Percentiles rank a stretch among this genome's conserved stretches.
These are phyloP conservation scores for Camelus dromedarius DNA, from an alignment of 2,113 vertebrate species.

Conservation along the genomic window DNA sequence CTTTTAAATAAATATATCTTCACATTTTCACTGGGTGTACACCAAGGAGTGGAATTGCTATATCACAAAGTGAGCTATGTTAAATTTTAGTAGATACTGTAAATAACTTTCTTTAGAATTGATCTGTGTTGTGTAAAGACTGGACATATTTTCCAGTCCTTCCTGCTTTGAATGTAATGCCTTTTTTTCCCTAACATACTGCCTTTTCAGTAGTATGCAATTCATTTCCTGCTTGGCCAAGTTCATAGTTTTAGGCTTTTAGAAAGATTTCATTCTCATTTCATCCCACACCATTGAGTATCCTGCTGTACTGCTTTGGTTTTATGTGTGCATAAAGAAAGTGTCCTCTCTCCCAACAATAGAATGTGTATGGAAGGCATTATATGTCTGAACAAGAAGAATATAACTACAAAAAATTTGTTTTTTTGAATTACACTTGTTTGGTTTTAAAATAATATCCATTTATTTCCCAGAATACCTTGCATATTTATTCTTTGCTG, in stretches of 20 bases:
- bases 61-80: neutral
- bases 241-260: neutral
- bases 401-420: neutral
- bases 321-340: neutral
- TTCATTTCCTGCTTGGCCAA: neutral
- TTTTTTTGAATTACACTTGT: neutral
- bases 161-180: neutral
- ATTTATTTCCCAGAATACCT: slow-evolving; percentile 34
- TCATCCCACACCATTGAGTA: neutral
- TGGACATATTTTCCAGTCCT: neutral
- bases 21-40: neutral
- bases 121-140: slow-evolving; percentile 7
- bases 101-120: slow-evolving; percentile 16
- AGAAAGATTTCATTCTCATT: slow-evolving; percentile 30
- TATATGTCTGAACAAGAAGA: neutral
- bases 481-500: slow-evolving; percentile 34
- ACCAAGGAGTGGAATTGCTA: neutral
- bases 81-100: slow-evolving; percentile 26
- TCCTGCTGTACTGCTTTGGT: neutral
- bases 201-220: neutral
- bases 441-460: slow-evolving; percentile 42
- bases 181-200: neutral
- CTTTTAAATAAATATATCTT: neutral
- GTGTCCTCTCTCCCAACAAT: neutral
- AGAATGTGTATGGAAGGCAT: neutral